Base-by-base conservation (phyloP, 1,140 invertebrate genomes). In the Musca domestica region DNA sequence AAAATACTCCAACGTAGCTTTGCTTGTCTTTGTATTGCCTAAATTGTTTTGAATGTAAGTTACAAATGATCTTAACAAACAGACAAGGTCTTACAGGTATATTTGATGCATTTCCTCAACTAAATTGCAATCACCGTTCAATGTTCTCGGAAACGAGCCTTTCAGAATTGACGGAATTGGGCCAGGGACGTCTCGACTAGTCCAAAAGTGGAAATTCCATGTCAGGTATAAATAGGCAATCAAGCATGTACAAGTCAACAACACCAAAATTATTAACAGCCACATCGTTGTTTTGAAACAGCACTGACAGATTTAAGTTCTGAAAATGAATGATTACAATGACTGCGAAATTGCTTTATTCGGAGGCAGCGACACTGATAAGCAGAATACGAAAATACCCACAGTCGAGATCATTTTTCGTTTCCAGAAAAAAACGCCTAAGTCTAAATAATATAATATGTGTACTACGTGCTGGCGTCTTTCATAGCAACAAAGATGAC, bases 151-250 rank as follows among this genome's bases (percentile, higher is more conserved):
- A 64, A 75, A 76, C 19, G 75, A 76, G 3, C 83, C 83, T 3
- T 70, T 74, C 0, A 83, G 58, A 0, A 75, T 1, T 4, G 25
- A 64, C 0, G 83, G 82, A 63, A 74, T 68, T 2, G 80, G 81
- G 48, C 76, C 74, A 1, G 73, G 70, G 9, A 83, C 76, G 5
- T 74, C 68, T 3, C 75, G 69, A 46, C 74, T 74, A 3, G 56
- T 64, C 83, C 83, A 83, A 68, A 80, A 76, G 52, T 76, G 70
- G 64, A 77, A 81, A 69, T 81, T 76, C 74, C 76, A 76, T 20
- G 70, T 76, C 52, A 83, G 67, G 56, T 78, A 75, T 1, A 73
- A 66, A 69, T 82, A 82, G 4, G 78, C 6, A 1, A 77, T 52
- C 0, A 51, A 70, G 0, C 46, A 22, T 0, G 64, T 23, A 17